These are phyloP conservation scores for Spodoptera litura DNA, from an alignment of 1,140 invertebrate species.

Conservation along the genomic window DNA sequence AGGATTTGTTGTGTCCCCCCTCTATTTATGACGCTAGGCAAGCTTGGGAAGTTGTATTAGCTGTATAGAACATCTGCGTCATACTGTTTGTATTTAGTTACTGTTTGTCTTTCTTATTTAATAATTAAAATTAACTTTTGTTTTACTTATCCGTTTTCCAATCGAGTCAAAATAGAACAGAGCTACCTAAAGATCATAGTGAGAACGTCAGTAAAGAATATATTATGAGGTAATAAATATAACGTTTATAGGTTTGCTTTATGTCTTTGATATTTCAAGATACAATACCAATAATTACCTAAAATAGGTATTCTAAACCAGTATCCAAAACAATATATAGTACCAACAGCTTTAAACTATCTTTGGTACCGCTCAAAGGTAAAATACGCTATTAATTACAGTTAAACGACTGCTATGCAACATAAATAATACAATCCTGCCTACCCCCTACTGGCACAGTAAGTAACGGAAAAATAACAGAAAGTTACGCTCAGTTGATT, in stretches of 20 bases:
- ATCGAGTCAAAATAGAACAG: too few species aligned
- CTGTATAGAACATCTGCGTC: background rate
- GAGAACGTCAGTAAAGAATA: too few species aligned
- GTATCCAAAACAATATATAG: background rate
- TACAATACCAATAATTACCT: too few species aligned
- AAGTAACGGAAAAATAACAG: conserved; percentile 25
- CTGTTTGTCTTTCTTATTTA: too few species aligned
- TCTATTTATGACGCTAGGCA: background rate
- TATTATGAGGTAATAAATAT: too few species aligned
- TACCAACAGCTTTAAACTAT: background rate
- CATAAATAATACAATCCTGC: conserved; percentile 27
- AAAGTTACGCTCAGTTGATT: conserved; percentile 41
- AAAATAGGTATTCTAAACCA: too few species aligned
- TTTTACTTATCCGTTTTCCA: too few species aligned
- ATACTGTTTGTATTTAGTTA: background rate
- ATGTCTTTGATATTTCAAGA: too few species aligned
- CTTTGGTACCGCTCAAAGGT: background rate
- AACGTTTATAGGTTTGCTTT: too few species aligned
- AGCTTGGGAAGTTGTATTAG: background rate
- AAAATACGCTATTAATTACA: conserved; percentile 25
- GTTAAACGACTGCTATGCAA: conserved; percentile 15
- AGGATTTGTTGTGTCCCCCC: background rate
- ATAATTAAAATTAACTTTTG: too few species aligned
- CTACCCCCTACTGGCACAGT: conserved; percentile 16
- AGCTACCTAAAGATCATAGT: too few species aligned